Evolutionary conservation across 2,888 invertebrate genomes (phyloP), one percentile per base, ranked within the genome.

Genomic region (Leptopterna dolabrata): DNA sequence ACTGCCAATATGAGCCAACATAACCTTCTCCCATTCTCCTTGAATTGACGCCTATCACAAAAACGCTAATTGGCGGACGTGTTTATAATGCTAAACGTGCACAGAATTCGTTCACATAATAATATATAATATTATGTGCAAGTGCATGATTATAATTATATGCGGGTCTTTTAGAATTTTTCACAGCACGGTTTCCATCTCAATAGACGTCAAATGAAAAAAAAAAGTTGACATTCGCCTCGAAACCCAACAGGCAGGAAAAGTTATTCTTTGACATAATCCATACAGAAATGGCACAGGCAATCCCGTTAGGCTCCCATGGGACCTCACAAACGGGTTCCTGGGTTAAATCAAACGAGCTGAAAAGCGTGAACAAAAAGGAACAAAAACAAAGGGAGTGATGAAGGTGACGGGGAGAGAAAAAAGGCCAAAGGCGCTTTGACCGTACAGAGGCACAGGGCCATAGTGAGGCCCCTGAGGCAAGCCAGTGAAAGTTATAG

Each of bases 401-500:
- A 63, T 63, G 13, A 19, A 63, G 63, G 24, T 63, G 63, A 63
- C 63, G 63, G 27, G 51, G 11, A 24, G 63, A 63, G 63, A 63
- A 27, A 63, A n/a, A 24, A 63, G 63, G 24, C 63, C 63, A 63
- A 27, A 63, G 63, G 24, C 63, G 27, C 63, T 63, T 63, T 63
- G 63, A 63, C 63, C 63, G 24, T 63, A 24, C 14, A 30, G 45
- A 36, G 19, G 43, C 30, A 41, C 41, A 43, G 27, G 14, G 83
- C 83, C 14, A n/a, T 63, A 83, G 83, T 83, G 70, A 36, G 63
- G 70, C 30, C 83, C 70, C 83, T 13, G 63, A 70, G 83, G 83
- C 71, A 55, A 9, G 24, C 47, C 30, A 73, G 63, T 24, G 70
- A 76, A 76, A 86, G 76, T 86, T 86, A 86, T 76, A 76, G 86